Base-by-base conservation (phyloP, 2,888 invertebrate species). In the Augochlorella aurata region DNA sequence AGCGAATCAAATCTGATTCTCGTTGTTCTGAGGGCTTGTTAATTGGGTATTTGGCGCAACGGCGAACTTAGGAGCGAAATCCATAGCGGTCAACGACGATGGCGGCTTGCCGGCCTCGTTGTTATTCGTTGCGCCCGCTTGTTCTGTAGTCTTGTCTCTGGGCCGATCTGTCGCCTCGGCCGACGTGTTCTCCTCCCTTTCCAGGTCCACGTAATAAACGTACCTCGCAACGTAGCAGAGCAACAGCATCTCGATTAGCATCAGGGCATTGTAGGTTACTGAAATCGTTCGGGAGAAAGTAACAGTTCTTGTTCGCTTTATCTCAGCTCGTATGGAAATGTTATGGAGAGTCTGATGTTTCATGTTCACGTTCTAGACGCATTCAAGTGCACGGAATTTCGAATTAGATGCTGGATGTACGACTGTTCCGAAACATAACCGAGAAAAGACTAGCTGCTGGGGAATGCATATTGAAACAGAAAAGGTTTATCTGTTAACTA, bases 221-320 rank as follows among this genome's bases (percentile, higher is more conserved):
- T 94, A 93, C 91, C 96, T 94, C 0, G 96, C 96, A 89, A 95
- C 94, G 81, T 95, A 94, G 65, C 95, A 95, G 63, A 97, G 94
- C 72, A 96, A 89, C 75, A 96, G 94, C 96, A 97, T 96, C 93
- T 97, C 96, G 87, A 95, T 91, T 89, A 96, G 93, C 94, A 96
- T 96, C 86, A 96, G 90, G 58, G 95, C 94, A 92, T 96, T 96
- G 94, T 96, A 96, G 84, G 96, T 95, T 92, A 96, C 97, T 97
- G 95, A 89, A 95, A 87, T 78, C n/a, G 75, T 70, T 52, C 77
- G 47, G 69, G 72, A 24, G 49, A 77, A 74, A 72, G 76, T 76
- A 74, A 82, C 67, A 72, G 66, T 44, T 58, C n/a, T 44, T 47
- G 77, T 70, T 70, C 66, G 16, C 49, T 73, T 73, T 75, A 79